Conservation (phyloP, 1,140 invertebrate species). For the Triops longicaudatus region DNA sequence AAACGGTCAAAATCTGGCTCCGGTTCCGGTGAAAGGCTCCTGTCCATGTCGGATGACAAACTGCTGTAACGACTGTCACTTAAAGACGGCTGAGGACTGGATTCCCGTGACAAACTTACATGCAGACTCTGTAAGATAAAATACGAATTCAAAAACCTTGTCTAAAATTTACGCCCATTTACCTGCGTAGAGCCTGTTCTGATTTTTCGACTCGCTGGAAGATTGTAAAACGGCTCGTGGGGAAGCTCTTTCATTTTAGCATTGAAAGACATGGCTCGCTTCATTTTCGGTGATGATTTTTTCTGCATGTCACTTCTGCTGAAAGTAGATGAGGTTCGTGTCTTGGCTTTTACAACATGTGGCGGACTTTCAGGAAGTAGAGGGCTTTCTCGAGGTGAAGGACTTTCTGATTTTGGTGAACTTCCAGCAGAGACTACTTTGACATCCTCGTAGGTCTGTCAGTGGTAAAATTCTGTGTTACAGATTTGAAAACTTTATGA, state of each 20-base stretch:
- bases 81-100: not conserved
- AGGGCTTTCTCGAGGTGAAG: not conserved
- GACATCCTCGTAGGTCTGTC: not conserved
- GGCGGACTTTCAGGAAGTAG: not conserved
- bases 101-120: not conserved
- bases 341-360: not conserved
- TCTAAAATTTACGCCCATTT: not conserved
- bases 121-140: not conserved
- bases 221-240: not conserved
- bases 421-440: not conserved
- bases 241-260: slow-evolving; percentile 6
- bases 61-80: not conserved
- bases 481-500: not conserved
- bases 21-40: not conserved
- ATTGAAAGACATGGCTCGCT: slow-evolving; percentile 22
- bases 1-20: not conserved
- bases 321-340: not conserved
- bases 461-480: not conserved
- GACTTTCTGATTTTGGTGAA: not conserved
- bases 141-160: not conserved
- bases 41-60: not conserved
- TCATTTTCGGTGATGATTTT: slow-evolving; percentile 23
- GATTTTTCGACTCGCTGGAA: not conserved
- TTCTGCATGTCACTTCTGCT: not conserved
- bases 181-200: not conserved